A percentile compares a stretch with the other conserved stretches of the same genome.
phyloP scores from a whole-genome alignment of 1,140 invertebrate species.

The Chlorops oryzae region DNA sequence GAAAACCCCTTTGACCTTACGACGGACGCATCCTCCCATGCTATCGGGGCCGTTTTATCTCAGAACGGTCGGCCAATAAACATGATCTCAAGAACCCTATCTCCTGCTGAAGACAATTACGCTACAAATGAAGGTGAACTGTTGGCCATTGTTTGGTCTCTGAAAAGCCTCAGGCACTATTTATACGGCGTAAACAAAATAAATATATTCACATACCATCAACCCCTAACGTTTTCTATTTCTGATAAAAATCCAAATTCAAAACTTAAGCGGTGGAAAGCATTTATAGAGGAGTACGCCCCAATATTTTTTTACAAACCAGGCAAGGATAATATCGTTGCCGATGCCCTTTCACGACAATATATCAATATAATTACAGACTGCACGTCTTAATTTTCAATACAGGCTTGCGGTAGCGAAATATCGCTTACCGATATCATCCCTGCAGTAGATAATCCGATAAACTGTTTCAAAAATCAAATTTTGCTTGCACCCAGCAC shows the following conservation, averaged over 20 bases:
- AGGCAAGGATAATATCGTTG: slow-evolving; percentile 3
- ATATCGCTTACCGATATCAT: too few species aligned
- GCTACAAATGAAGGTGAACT: slow-evolving; percentile 25
- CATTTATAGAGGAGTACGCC: slow-evolving; percentile 46
- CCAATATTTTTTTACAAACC: slow-evolving; percentile 5
- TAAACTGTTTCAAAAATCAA: too few species aligned
- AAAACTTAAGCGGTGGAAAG: slow-evolving; percentile 45
- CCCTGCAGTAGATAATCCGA: too few species aligned
- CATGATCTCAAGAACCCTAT: slow-evolving; percentile 26
- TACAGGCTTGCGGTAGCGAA: too few species aligned
- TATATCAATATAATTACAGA: not conserved
- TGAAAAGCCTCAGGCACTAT: not conserved
- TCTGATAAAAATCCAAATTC: not conserved
- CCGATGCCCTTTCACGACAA: slow-evolving; percentile 4
- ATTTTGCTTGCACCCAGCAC: too few species aligned
- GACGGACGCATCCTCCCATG: slow-evolving; percentile 33
- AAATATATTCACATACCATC: not conserved
- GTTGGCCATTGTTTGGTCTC: not conserved
- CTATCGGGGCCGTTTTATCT: slow-evolving; percentile 34
- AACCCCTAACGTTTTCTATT: not conserved
- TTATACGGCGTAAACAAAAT: not conserved
- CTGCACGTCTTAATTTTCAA: too few species aligned
- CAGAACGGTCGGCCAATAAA: slow-evolving; percentile 19
- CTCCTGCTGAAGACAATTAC: slow-evolving; percentile 41
- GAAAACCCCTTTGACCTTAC: slow-evolving; percentile 32